A percentile compares a stretch with the other conserved stretches of the same genome.
These are phyloP conservation scores for Verasper variegatus DNA, from an alignment of 2,113 vertebrate genomes.

Conservation along the genomic window DNA sequence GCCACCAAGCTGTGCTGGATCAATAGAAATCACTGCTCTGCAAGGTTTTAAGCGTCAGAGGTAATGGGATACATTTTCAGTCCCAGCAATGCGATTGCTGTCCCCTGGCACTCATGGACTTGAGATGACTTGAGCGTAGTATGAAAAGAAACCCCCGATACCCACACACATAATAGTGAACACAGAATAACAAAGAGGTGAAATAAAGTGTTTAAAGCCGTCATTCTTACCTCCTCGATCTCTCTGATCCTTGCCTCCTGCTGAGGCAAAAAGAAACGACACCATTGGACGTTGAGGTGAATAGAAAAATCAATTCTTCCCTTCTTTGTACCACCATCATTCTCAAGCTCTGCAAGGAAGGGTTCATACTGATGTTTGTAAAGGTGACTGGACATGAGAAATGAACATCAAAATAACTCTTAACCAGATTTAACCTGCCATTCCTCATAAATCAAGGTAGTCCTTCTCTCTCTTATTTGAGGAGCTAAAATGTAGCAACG, in stretches of 20 bases:
- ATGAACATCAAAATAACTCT: not conserved
- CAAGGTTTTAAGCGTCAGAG: not conserved
- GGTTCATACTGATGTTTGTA: not conserved
- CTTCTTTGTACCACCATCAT: too few species aligned
- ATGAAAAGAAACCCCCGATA: slow-evolving; percentile 14
- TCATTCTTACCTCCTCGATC: not conserved
- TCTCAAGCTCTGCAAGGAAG: too few species aligned
- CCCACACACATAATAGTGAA: slow-evolving; percentile 1
- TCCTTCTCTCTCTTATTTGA: not conserved
- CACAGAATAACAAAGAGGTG: slow-evolving; percentile 4
- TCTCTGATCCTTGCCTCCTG: not conserved
- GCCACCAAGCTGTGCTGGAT: slow-evolving; percentile 21
- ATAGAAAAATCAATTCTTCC: not conserved
- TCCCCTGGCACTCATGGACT: not conserved
- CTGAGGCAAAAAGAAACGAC: not conserved
- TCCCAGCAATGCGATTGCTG: slow-evolving; percentile 7
- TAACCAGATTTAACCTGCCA: not conserved
- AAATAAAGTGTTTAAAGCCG: not conserved
- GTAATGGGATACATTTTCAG: slow-evolving; percentile 5
- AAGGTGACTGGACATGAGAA: not conserved
- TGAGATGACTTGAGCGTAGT: not conserved
- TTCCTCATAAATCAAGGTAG: not conserved
- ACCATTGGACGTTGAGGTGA: not conserved
- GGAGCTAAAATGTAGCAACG: slow-evolving; percentile 65
- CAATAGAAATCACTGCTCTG: slow-evolving; percentile 8